Evolutionary conservation across 1,140 invertebrate species (phyloP).

Genomic region (Listronotus bonariensis): DNA sequence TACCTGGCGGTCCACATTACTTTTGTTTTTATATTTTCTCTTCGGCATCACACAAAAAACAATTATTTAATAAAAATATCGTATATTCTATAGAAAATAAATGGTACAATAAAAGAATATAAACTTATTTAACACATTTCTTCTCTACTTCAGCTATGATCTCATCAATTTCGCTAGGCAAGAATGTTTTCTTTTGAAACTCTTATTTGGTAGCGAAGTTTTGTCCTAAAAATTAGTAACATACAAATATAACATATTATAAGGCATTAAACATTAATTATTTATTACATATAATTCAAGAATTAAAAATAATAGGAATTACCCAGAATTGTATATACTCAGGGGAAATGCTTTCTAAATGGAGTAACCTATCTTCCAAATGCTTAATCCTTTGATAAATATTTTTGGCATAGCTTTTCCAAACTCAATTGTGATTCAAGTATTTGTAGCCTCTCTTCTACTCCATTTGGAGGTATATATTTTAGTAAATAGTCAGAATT

Average conservation of each 20-base stretch:
- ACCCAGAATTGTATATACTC: slow-evolving; percentile 72
- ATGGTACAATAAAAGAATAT: too few species aligned
- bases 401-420: slow-evolving; percentile 60
- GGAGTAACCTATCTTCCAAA: slow-evolving; percentile 68
- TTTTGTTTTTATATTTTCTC: too few species aligned
- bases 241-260: slow-evolving; percentile 36
- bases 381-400: slow-evolving; percentile 67
- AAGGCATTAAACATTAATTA: neutral
- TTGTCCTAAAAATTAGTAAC: slow-evolving; percentile 64
- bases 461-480: slow-evolving; percentile 50
- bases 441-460: slow-evolving; percentile 64
- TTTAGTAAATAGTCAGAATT: slow-evolving; percentile 50
- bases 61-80: too few species aligned
- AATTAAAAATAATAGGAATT: slow-evolving; percentile 38
- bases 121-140: slow-evolving; percentile 20
- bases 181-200: slow-evolving; percentile 49
- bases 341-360: slow-evolving; percentile 70
- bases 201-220: slow-evolving; percentile 28
- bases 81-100: too few species aligned
- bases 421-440: slow-evolving; percentile 63
- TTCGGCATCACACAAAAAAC: too few species aligned
- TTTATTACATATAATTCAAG: too few species aligned
- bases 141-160: slow-evolving; percentile 48
- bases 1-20: too few species aligned
- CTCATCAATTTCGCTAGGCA: slow-evolving; percentile 48